Conservation (phyloP, 2,113 vertebrate species). For the Trichechus manatus region DNA sequence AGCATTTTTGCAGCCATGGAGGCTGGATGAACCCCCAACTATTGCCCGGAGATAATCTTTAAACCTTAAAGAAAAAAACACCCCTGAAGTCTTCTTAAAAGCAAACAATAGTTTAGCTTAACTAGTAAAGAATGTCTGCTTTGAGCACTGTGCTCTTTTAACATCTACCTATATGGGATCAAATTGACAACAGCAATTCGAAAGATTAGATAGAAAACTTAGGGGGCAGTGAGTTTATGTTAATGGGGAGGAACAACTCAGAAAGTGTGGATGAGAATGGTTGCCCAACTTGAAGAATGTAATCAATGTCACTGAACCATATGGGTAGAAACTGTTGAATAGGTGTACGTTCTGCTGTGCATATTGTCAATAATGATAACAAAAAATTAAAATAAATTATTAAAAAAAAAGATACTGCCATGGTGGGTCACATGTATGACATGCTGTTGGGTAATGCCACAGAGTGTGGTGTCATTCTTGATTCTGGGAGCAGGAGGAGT, state of each 20-base stretch:
- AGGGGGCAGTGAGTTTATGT: not conserved
- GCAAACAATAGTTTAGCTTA: not conserved
- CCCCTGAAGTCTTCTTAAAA: not conserved
- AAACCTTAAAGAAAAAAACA: not conserved
- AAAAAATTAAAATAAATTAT: not conserved
- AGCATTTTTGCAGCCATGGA: not conserved
- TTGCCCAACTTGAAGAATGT: not conserved
- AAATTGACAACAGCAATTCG: not conserved
- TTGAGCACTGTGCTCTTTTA: not conserved
- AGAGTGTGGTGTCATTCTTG: not conserved
- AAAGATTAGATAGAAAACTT: not conserved
- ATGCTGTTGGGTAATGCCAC: not conserved
- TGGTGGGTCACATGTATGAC: accelerated
- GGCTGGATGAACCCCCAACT: not conserved
- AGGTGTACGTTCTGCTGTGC: not conserved
- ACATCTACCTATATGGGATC: not conserved
- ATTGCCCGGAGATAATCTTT: not conserved
- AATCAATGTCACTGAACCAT: not conserved
- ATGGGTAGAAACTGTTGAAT: not conserved
- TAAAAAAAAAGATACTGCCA: not conserved
- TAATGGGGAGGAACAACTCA: not conserved
- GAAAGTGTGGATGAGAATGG: not conserved
- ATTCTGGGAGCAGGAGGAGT: not conserved
- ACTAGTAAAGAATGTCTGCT: not conserved
- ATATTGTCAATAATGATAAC: not conserved